Conservation (phyloP, 37 sponge, comb jelly and placozoan species). For the Axinella damicornis region DNA sequence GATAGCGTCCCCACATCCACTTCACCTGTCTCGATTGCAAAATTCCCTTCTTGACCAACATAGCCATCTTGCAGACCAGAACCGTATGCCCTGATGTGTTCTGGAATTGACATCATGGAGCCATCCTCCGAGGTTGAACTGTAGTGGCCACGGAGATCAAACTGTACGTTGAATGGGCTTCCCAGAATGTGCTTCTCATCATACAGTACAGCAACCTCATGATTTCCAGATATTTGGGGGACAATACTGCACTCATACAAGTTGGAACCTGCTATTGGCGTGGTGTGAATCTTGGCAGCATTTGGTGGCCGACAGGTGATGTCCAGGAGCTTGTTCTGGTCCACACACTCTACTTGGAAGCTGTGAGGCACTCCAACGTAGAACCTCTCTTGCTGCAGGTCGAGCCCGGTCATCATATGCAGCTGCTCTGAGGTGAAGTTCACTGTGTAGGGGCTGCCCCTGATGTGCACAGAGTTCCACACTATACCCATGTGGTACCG, state of each 20-base stretch:
- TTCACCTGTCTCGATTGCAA: conserved; percentile 62
- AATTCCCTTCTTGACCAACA: conserved; percentile 77
- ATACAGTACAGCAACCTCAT: conserved; percentile 43
- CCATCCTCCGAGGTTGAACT: no score
- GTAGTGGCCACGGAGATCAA: background rate
- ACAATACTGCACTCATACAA: conserved; percentile 34
- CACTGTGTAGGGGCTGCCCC: conserved; percentile 72
- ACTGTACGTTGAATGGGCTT: conserved; percentile 62
- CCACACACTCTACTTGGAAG: conserved; percentile 40
- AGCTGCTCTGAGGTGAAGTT: conserved; percentile 7
- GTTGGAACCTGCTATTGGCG: background rate
- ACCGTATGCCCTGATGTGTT: conserved; percentile 65
- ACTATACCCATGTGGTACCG: conserved; percentile 51
- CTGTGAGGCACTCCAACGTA: conserved; percentile 2
- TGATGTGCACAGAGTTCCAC: conserved; percentile 59
- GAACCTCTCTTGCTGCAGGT: conserved; percentile 21
- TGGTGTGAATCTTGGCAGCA: conserved; percentile 30
- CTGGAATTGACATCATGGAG: conserved; percentile 25
- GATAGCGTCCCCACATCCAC: conserved; percentile 72
- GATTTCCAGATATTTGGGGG: conserved; percentile 32
- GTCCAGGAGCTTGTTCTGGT: conserved; percentile 12
- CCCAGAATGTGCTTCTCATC: conserved; percentile 49
- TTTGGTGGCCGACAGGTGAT: conserved; percentile 24
- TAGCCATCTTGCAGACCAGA: conserved; percentile 61
- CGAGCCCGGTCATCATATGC: conserved; percentile 31